Percentiles rank a stretch among this genome's conserved stretches.
These are phyloP conservation scores for Dynastes hyllus DNA, from an alignment of 2,888 invertebrate species.

Conservation along the genomic window DNA sequence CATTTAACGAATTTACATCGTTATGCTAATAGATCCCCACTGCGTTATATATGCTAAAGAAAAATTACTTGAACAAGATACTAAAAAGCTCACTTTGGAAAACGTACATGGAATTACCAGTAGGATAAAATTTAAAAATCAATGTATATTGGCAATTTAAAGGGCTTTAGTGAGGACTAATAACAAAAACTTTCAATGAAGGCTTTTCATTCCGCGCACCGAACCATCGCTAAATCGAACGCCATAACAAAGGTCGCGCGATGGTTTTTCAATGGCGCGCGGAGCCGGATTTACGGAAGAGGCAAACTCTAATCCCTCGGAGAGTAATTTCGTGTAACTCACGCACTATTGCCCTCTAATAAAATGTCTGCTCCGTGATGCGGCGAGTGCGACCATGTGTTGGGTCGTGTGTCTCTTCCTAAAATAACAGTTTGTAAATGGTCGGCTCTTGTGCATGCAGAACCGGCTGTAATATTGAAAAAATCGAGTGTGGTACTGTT, in stretches of 20 bases:
- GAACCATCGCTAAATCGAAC: slow-evolving; percentile 32
- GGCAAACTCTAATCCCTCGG: slow-evolving; percentile 55
- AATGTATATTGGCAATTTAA: too few species aligned
- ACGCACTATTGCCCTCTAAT: slow-evolving; percentile 60
- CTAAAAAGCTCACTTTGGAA: too few species aligned
- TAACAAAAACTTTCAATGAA: background rate
- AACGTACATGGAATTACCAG: too few species aligned
- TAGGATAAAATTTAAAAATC: too few species aligned
- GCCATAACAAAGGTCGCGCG: slow-evolving; percentile 37
- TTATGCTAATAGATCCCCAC: too few species aligned
- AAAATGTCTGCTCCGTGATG: slow-evolving; percentile 57
- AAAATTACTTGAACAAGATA: too few species aligned
- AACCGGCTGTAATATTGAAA: background rate
- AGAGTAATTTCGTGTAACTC: slow-evolving; percentile 59
- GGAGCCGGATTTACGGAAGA: slow-evolving; percentile 46
- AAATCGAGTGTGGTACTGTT: background rate
- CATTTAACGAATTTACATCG: too few species aligned
- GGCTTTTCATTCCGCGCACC: background rate
- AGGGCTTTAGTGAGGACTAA: too few species aligned
- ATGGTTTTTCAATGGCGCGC: slow-evolving; percentile 34
- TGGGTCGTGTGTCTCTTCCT: slow-evolving; percentile 59
- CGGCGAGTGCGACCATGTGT: slow-evolving; percentile 58
- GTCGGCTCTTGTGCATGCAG: slow-evolving; percentile 11
- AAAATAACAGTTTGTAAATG: slow-evolving; percentile 62
- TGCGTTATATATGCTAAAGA: too few species aligned